Conservation (phyloP, 2,888 invertebrate genomes). For the Campopleginae sp. region DNA sequence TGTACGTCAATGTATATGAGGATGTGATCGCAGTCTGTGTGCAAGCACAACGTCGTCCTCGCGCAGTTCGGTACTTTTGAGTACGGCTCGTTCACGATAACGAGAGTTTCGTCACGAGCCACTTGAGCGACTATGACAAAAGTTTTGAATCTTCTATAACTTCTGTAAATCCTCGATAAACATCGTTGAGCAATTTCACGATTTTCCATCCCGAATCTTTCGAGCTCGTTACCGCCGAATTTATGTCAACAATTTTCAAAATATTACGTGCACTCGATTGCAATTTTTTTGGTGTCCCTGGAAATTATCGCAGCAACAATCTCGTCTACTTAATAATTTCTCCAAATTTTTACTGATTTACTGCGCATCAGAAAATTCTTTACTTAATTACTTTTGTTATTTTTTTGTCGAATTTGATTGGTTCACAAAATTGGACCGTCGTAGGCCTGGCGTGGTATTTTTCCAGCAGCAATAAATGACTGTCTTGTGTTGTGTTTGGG, state of each 20-base stretch:
- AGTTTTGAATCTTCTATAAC: slow-evolving; percentile 29
- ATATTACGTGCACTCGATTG: not conserved
- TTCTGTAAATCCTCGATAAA: slow-evolving; percentile 18
- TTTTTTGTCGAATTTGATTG: not conserved
- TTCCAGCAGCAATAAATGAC: not conserved
- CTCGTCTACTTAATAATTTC: not conserved
- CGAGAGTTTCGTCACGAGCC: slow-evolving; percentile 60
- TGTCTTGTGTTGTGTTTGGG: not conserved
- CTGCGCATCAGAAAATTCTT: not conserved
- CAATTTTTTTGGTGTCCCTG: not conserved
- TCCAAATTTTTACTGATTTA: not conserved
- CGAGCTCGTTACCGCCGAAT: not conserved
- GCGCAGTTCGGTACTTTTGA: slow-evolving; percentile 47
- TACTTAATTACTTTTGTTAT: not conserved
- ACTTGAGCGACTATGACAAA: slow-evolving; percentile 49
- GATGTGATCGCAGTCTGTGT: slow-evolving; percentile 8
- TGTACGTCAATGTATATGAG: not conserved
- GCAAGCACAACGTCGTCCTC: slow-evolving; percentile 13
- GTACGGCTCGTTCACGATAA: slow-evolving; percentile 58
- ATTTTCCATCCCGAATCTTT: not conserved
- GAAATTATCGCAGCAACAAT: not conserved
- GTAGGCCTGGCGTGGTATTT: not conserved
- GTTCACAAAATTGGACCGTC: not conserved
- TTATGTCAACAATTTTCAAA: not conserved
- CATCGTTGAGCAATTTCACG: not conserved